Base-by-base conservation (phyloP, 2,113 vertebrate genomes). In the Carassius gibelio region DNA sequence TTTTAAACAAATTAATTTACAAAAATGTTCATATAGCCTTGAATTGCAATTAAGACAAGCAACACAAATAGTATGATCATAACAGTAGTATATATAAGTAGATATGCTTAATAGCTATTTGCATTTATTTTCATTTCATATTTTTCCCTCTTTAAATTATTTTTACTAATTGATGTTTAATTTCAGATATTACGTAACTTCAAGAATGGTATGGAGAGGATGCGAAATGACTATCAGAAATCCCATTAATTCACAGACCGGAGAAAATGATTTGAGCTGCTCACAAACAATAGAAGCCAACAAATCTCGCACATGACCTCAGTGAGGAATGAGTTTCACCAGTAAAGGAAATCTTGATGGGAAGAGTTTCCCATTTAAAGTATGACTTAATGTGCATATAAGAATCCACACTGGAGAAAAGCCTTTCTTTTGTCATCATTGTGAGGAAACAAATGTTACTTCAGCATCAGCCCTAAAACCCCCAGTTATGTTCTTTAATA, bases 311-410 rank as follows among this genome's bases (percentile, higher is more conserved):
- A 8, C 0, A 4, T 38, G 68, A 34, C 68, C 68, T 71, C 68
- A 42, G 68, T 71, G 34, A 42, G 17, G 36, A 42, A 71, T 36
- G 15, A 38, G 34, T 9, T 38, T 71, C 8, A 38, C 34, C 34
- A 38, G 34, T 21, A 71, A 71, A 71, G 34, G 68, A 71, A 71
- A 69, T 17, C 66, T 69, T 8, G 19, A 69, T 21, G 30, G 26
- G 52, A 78, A 57, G 23, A 59, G 48, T 59, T 77, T 57, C 48
- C 50, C 15, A 26, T 78, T 59, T 78, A 78, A 34, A 13, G 52
- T 8, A 59, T 36, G 75, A 7, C 45, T 57, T 78, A 21, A 61
- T 38, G 21, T 3, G 17, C 52, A 78, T 30, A 7, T 57, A 1
- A n/a, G 52, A 78, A 19, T 14, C 52, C 75, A 57, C 75, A 78